These are phyloP conservation scores for Nemurella pictetii DNA, from an alignment of 2,888 invertebrate genomes.

Conservation along the genomic window DNA sequence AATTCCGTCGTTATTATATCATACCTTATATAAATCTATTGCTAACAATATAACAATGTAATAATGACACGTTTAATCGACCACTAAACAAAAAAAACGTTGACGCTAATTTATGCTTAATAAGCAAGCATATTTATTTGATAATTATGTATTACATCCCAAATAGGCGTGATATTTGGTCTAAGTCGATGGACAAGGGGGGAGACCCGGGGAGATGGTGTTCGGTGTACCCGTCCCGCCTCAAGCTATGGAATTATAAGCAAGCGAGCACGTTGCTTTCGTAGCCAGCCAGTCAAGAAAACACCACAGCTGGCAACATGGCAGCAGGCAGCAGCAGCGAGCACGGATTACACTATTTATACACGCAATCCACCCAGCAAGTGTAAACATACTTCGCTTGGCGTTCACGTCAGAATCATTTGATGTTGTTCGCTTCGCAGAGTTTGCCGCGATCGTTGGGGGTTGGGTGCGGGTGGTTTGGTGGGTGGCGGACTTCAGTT, in stretches of 20 bases:
- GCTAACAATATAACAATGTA: constrained; percentile 9
- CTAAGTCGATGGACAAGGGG: background rate
- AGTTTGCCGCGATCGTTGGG: too few relatives aligned
- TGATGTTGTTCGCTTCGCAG: too few relatives aligned
- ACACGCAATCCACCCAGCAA: too few relatives aligned
- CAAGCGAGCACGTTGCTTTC: background rate
- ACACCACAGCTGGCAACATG: constrained; percentile 7
- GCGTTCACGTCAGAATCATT: too few relatives aligned
- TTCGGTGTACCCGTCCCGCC: background rate
- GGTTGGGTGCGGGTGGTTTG: too few relatives aligned
- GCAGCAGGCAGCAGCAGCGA: background rate
- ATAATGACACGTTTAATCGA: constrained; percentile 5
- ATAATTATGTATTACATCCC: constrained; percentile 29
- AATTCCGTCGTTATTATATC: background rate
- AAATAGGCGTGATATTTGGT: constrained; percentile 27
- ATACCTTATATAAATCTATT: background rate
- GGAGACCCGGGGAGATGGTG: background rate
- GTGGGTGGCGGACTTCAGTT: too few relatives aligned
- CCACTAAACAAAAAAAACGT: constrained; percentile 21
- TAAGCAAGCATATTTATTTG: constrained; percentile 30
- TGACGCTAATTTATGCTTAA: constrained; percentile 28
- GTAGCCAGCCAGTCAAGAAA: background rate
- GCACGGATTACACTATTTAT: constrained; percentile 16
- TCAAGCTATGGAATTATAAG: background rate
- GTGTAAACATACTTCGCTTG: too few relatives aligned